Evolutionary conservation across 2,888 invertebrate genomes (phyloP).

Genomic region (Noctuana brunneofusca): DNA sequence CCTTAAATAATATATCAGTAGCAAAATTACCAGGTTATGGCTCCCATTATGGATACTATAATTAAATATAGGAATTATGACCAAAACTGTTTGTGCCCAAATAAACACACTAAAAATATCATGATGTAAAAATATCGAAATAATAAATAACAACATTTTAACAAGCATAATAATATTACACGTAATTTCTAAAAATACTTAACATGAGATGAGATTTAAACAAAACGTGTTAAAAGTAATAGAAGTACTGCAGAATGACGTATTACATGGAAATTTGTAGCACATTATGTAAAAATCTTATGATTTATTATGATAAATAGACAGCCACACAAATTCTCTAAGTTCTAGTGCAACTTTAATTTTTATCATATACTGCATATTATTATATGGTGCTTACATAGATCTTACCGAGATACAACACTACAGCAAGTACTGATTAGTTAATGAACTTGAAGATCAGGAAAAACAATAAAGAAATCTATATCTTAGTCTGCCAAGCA

Average conservation of each 20-base stretch:
- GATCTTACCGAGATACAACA: constrained; percentile 26
- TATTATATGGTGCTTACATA: constrained; percentile 28
- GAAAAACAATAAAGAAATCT: constrained; percentile 1
- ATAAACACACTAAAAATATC: constrained; percentile 44
- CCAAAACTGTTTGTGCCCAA: constrained; percentile 49
- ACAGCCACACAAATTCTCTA: constrained; percentile 29
- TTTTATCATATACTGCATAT: constrained; percentile 27
- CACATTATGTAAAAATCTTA: constrained; percentile 21
- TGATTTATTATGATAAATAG: constrained; percentile 15
- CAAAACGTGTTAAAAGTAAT: constrained; percentile 30
- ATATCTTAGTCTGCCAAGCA: background rate
- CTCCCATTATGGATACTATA: constrained; percentile 37
- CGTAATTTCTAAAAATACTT: constrained; percentile 43
- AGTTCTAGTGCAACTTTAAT: constrained; percentile 34
- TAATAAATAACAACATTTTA: constrained; percentile 52
- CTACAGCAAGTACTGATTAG: constrained; percentile 17
- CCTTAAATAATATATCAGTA: constrained; percentile 25
- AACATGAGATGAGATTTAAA: constrained; percentile 44
- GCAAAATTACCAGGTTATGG: constrained; percentile 35
- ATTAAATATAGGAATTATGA: constrained; percentile 40
- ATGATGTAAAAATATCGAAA: constrained; percentile 47
- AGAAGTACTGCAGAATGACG: constrained; percentile 28
- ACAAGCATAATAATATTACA: constrained; percentile 48
- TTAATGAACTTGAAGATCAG: background rate
- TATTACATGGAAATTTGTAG: constrained; percentile 19